phyloP scores from a whole-genome alignment of 2,113 vertebrate species.

The Sarotherodon lohbergeri region DNA sequence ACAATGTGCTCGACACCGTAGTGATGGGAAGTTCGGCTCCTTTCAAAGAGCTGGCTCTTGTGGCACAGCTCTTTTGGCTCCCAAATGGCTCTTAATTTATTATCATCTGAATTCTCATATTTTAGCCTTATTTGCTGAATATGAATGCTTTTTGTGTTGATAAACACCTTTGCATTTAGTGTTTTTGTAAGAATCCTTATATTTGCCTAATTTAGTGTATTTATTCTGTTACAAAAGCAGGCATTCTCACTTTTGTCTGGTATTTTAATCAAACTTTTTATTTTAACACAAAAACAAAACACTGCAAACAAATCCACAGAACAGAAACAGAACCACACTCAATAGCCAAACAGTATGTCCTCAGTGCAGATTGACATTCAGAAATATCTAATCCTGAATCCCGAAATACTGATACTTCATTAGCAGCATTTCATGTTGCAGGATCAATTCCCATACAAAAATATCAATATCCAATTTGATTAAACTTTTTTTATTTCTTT shows the following conservation, averaged over 20 bases:
- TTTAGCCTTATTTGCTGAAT: not conserved
- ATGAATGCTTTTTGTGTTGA: not conserved
- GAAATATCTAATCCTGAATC: not conserved
- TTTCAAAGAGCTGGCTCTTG: not conserved
- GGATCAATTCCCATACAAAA: accelerated
- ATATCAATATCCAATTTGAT: too few species aligned
- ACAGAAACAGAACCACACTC: not conserved
- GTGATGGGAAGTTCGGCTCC: not conserved
- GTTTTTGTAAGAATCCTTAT: not conserved
- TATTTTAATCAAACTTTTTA: not conserved
- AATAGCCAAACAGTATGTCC: not conserved
- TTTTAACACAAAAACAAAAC: accelerated
- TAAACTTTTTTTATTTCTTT: accelerated
- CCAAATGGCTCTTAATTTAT: not conserved
- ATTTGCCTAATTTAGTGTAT: not conserved
- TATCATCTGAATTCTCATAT: not conserved
- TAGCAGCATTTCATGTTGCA: too few species aligned
- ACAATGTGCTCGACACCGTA: not conserved
- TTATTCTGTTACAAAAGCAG: not conserved
- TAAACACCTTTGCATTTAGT: not conserved
- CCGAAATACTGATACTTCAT: too few species aligned
- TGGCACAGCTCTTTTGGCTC: not conserved
- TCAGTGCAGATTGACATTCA: not conserved
- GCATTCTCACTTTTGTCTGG: not conserved
- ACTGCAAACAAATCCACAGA: not conserved